Evolutionary conservation across 2,888 invertebrate genomes (phyloP).

Genomic region (Drosophila mercatorum): DNA sequence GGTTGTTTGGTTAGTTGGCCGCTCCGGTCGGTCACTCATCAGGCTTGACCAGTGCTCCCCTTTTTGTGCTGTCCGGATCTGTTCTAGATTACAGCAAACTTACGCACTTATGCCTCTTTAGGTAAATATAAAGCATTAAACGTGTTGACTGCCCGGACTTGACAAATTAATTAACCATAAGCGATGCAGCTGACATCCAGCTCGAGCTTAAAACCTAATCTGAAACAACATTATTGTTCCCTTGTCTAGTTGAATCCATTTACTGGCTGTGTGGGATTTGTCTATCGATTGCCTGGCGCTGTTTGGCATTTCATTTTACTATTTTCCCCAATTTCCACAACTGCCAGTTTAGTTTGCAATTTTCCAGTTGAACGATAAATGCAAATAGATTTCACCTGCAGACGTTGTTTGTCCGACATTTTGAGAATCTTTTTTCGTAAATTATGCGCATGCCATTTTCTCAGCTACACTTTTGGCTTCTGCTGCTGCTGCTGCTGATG

Average conservation of each 20-base stretch:
- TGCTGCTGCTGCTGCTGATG: background rate
- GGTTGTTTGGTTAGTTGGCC: background rate
- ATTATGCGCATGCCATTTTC: constrained; percentile 75
- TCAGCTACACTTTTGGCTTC: constrained; percentile 22
- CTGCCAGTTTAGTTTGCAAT: constrained; percentile 70
- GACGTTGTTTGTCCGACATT: constrained; percentile 76
- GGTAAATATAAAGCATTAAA: constrained; percentile 69
- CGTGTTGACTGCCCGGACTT: constrained; percentile 67
- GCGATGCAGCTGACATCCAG: constrained; percentile 11
- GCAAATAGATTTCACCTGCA: constrained; percentile 79
- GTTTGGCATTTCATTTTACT: constrained; percentile 32
- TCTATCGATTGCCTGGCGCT: constrained; percentile 16
- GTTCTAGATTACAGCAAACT: constrained; percentile 63
- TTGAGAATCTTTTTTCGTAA: constrained; percentile 71
- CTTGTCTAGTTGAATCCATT: constrained; percentile 14
- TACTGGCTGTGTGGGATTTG: constrained; percentile 17
- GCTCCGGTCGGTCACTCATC: constrained; percentile 24
- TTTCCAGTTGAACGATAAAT: constrained; percentile 78
- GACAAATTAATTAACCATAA: constrained; percentile 44
- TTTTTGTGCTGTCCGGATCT: constrained; percentile 5
- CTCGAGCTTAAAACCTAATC: constrained; percentile 4
- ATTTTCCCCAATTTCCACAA: constrained; percentile 17
- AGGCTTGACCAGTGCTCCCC: constrained; percentile 36
- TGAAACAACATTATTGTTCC: constrained; percentile 12
- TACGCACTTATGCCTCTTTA: constrained; percentile 74